These are phyloP conservation scores for Oikopleura albicans DNA, from an alignment of 23 tunicate genomes.

Conservation along the genomic window DNA sequence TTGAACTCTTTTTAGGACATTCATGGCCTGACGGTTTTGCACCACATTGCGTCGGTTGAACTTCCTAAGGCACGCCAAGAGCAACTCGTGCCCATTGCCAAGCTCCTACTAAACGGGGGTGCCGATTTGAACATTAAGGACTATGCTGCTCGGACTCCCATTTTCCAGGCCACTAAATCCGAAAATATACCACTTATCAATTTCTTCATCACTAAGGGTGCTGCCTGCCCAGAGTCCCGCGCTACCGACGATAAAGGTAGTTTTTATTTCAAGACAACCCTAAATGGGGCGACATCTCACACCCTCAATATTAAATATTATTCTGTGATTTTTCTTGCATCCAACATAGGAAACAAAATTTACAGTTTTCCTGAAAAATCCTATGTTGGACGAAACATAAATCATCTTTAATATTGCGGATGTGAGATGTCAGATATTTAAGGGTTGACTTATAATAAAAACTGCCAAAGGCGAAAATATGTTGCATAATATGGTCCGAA, in stretches of 20 bases:
- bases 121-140: slow-evolving; percentile 26
- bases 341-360: too few relatives aligned
- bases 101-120: not conserved
- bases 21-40: not conserved
- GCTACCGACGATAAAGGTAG: slow-evolving; percentile 5
- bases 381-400: too few relatives aligned
- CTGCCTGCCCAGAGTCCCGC: not conserved
- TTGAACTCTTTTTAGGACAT: too few relatives aligned
- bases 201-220: not conserved
- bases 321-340: too few relatives aligned
- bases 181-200: not conserved
- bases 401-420: too few relatives aligned
- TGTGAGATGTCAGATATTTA: too few relatives aligned
- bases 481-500: slow-evolving; percentile 56
- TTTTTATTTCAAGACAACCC: too few relatives aligned
- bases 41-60: not conserved
- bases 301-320: too few relatives aligned
- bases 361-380: too few relatives aligned
- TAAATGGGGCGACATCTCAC: slow-evolving; percentile 45
- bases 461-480: slow-evolving; percentile 87
- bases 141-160: slow-evolving; percentile 23
- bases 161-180: slow-evolving; percentile 1
- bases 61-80: not conserved
- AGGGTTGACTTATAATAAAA: too few relatives aligned
- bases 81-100: not conserved